Conservation (phyloP, 1,140 invertebrate genomes). For the Leguminivora glycinivorella region DNA sequence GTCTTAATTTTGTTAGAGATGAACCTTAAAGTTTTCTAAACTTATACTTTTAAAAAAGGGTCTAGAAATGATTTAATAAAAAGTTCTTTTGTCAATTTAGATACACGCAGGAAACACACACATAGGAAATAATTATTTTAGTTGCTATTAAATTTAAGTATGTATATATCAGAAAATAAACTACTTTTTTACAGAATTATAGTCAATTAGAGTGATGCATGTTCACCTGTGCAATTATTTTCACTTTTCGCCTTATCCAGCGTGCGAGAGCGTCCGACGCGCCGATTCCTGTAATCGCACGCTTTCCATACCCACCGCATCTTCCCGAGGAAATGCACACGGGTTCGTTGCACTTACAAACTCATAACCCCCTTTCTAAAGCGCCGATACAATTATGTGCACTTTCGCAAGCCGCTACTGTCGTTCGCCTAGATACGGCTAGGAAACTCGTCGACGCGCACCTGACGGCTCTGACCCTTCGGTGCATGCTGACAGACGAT, state of each 20-base stretch:
- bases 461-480: slow-evolving; percentile 50
- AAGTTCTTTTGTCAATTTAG: too few relatives aligned
- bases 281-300: slow-evolving; percentile 67
- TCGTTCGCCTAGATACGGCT: slow-evolving; percentile 77
- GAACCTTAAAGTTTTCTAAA: too few relatives aligned
- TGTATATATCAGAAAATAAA: neutral
- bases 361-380: slow-evolving; percentile 79
- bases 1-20: too few relatives aligned
- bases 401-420: slow-evolving; percentile 77
- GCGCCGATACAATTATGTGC: slow-evolving; percentile 78
- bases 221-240: slow-evolving; percentile 48
- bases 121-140: neutral
- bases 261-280: slow-evolving; percentile 53
- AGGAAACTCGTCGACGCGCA: slow-evolving; percentile 69
- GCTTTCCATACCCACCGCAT: slow-evolving; percentile 71
- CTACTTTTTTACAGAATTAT: neutral
- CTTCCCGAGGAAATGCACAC: slow-evolving; percentile 74
- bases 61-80: too few relatives aligned
- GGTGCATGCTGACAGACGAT: neutral
- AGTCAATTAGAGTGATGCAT: neutral
- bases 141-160: neutral
- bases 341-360: slow-evolving; percentile 77
- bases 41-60: too few relatives aligned
- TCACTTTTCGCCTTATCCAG: slow-evolving; percentile 69
- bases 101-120: too few relatives aligned